Conservation (phyloP, 2,797 vertebrate genomes). For the Onychomys torridus region DNA sequence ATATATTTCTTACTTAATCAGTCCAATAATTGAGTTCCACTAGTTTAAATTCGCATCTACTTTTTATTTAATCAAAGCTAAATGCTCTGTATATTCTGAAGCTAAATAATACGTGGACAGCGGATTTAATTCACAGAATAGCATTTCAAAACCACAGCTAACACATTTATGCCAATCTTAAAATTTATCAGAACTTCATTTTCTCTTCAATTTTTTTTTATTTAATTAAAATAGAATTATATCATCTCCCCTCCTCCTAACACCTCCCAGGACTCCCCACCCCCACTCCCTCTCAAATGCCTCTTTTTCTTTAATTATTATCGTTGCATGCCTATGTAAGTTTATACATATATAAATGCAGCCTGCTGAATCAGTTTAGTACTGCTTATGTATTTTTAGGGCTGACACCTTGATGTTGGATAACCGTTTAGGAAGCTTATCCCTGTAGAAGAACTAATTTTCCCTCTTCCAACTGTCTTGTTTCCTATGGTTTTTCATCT, state of each 20-base stretch:
- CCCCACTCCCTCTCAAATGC: neutral
- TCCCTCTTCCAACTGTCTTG: neutral
- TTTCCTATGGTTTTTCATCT: neutral
- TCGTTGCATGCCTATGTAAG: neutral
- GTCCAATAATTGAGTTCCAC: conserved; percentile 79
- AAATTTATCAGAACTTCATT: neutral
- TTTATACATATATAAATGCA: neutral
- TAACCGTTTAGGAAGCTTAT: neutral
- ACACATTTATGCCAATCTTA: neutral
- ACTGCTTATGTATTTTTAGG: neutral
- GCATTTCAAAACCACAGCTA: neutral
- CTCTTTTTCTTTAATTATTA: neutral
- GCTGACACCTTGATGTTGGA: neutral
- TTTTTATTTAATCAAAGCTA: conserved; percentile 69
- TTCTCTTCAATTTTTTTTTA: neutral
- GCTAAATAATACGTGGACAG: conserved; percentile 1
- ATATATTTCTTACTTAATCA: conserved; percentile 79
- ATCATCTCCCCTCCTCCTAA: neutral
- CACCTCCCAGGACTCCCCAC: neutral
- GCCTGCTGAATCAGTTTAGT: neutral
- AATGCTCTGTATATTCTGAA: conserved; percentile 54
- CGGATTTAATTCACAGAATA: neutral
- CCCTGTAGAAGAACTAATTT: neutral
- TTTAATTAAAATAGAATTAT: neutral
- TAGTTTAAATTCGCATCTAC: conserved; percentile 73